Evolutionary conservation across 2,113 vertebrate species (phyloP), one percentile per base, ranked within the genome.

Genomic region (Rhinichthys klamathensis): DNA sequence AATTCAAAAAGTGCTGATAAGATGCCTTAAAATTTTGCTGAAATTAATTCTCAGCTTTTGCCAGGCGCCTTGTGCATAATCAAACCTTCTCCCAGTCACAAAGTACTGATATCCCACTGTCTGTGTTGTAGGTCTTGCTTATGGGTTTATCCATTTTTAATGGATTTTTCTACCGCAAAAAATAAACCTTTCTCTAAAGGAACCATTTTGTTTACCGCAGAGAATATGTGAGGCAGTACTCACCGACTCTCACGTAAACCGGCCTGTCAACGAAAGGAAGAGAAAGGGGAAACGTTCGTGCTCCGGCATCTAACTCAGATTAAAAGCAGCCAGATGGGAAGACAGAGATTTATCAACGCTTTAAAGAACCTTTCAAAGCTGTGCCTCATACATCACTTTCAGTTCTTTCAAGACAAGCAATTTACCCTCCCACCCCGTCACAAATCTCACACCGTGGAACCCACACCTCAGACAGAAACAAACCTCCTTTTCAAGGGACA

Each of bases 331-430:
- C 56, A 80, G 38, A 89, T 51, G 85, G 73, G 72, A 76, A 23
- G 44, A 81, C 46, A 79, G 79, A 85, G 82, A 87, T 87, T 84
- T 85, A 85, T 89, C 76, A 89, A 63, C 49, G 76, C 87, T 56
- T 82, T 85, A 85, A 85, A 89, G 74, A 78, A 88, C 63, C 84
- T 67, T 84, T 86, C 76, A 86, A 86, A 76, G 76, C 35, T 77
- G 75, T 72, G 72, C 56, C 80, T 82, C 80, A 72, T 89, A 88
- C 32, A 81, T 84, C 65, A 88, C 77, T 9, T 41, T 32, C 80
- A 32, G 65, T 56, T 73, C 81, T 35, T 85, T 86, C 65, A 77
- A 85, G 65, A 58, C 73, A 89, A 89, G 70, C 85, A 80, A 89
- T 88, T 87, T 83, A 87, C 67, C 74, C 80, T 86, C 72, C 77